Conservation (phyloP, 2,113 vertebrate genomes). For the Stictonetta naevosa region DNA sequence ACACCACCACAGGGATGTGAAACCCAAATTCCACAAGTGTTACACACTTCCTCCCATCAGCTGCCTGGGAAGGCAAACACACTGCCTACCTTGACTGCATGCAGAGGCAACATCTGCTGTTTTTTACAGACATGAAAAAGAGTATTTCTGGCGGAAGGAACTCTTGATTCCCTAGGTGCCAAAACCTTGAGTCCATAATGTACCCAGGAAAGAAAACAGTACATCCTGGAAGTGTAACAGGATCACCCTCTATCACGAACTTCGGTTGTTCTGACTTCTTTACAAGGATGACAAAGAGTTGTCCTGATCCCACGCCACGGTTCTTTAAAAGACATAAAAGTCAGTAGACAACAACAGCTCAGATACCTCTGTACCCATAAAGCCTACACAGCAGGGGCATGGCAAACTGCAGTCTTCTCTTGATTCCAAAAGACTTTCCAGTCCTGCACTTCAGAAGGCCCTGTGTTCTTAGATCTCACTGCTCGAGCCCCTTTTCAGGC, state of each 20-base stretch:
- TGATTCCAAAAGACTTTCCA: neutral
- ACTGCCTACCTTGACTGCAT: neutral
- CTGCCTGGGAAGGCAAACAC: neutral
- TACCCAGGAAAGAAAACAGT: neutral
- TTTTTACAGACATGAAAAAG: neutral
- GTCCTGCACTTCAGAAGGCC: neutral
- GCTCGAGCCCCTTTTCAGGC: neutral
- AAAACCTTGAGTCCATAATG: neutral
- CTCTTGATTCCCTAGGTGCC: neutral
- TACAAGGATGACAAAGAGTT: neutral
- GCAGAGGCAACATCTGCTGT: neutral
- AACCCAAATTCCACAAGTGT: neutral
- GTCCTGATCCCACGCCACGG: neutral
- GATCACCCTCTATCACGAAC: neutral
- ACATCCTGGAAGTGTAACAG: neutral
- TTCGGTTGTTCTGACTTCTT: neutral
- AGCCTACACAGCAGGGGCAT: neutral
- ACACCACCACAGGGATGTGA: neutral
- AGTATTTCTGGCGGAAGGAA: neutral
- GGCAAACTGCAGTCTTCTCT: neutral
- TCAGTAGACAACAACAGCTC: neutral
- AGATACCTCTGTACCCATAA: neutral
- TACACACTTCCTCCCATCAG: neutral
- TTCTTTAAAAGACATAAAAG: neutral
- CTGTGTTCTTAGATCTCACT: neutral